These are phyloP conservation scores for Dreissena polymorpha DNA, from an alignment of 1,140 invertebrate species.

Conservation along the genomic window DNA sequence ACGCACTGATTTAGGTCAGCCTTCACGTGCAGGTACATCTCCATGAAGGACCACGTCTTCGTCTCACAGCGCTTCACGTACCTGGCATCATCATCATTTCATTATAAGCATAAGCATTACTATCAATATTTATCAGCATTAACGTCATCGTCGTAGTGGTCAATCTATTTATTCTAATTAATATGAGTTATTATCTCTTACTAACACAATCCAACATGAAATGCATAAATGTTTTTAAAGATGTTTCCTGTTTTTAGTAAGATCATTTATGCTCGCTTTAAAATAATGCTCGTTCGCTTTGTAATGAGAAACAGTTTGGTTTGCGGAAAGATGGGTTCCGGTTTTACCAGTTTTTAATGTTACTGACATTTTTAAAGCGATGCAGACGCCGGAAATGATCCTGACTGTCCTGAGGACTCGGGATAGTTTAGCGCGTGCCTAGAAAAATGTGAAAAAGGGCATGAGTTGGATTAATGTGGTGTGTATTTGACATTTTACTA, in stretches of 20 bases:
- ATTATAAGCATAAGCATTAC: not conserved
- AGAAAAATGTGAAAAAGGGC: no score
- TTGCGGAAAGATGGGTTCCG: no score
- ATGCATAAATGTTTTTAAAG: no score
- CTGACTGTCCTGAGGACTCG: constrained; percentile 38
- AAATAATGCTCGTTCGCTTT: no score
- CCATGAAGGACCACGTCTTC: constrained; percentile 62
- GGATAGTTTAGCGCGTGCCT: constrained; percentile 2
- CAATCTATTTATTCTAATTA: no score
- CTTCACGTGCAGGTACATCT: constrained; percentile 66
- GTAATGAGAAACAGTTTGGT: no score
- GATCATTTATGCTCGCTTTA: no score
- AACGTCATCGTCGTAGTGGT: not conserved
- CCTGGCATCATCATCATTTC: constrained; percentile 28
- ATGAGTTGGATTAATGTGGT: no score
- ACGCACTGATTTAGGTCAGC: constrained; percentile 59
- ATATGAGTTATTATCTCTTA: no score
- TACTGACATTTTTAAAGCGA: constrained; percentile 45
- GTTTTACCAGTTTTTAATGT: not conserved
- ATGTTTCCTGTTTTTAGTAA: no score
- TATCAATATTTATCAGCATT: not conserved
- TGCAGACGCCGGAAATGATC: constrained; percentile 41
- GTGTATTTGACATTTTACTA: no score
- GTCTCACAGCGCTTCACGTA: constrained; percentile 58
- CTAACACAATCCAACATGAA: no score